Conservation (phyloP, 30 jellyfish, hydroid and myxozoan species). For the Chironex yamaguchii region DNA sequence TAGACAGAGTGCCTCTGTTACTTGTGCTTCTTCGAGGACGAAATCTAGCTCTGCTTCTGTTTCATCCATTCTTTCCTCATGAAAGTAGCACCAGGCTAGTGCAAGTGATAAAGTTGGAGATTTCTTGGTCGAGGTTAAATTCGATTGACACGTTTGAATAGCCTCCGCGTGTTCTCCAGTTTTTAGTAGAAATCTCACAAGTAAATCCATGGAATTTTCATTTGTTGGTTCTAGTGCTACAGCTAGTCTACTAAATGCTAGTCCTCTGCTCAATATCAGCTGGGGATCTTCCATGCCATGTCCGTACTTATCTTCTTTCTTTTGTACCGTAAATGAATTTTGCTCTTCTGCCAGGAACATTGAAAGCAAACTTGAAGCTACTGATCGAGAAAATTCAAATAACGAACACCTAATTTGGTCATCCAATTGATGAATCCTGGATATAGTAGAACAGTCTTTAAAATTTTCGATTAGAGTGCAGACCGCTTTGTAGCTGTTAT, state of each 20-base stretch:
- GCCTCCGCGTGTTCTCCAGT: conserved; percentile 42
- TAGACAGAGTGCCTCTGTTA: background rate
- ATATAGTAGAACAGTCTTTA: background rate
- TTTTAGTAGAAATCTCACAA: conserved; percentile 36
- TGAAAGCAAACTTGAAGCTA: background rate
- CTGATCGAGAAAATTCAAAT: background rate
- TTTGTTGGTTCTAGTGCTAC: conserved; percentile 5
- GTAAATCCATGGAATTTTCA: conserved; percentile 10
- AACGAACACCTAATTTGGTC: background rate
- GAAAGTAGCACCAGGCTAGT: conserved; percentile 31
- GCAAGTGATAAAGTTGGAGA: conserved; percentile 1
- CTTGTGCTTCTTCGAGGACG: background rate
- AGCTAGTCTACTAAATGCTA: conserved; percentile 20
- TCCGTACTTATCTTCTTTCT: background rate
- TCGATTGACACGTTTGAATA: conserved; percentile 12
- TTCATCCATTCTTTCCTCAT: conserved; percentile 16
- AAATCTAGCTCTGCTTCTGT: conserved; percentile 42
- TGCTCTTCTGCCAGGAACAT: background rate
- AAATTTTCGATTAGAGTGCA: conserved; percentile 36
- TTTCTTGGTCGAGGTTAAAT: background rate
- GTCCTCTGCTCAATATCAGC: background rate
- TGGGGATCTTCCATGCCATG: background rate
- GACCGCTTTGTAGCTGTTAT: conserved; percentile 40
- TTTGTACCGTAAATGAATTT: background rate
- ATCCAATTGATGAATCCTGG: conserved; percentile 12